These are phyloP conservation scores for Myrmecophaga tridactyla DNA, from an alignment of 2,113 vertebrate genomes.

Conservation along the genomic window DNA sequence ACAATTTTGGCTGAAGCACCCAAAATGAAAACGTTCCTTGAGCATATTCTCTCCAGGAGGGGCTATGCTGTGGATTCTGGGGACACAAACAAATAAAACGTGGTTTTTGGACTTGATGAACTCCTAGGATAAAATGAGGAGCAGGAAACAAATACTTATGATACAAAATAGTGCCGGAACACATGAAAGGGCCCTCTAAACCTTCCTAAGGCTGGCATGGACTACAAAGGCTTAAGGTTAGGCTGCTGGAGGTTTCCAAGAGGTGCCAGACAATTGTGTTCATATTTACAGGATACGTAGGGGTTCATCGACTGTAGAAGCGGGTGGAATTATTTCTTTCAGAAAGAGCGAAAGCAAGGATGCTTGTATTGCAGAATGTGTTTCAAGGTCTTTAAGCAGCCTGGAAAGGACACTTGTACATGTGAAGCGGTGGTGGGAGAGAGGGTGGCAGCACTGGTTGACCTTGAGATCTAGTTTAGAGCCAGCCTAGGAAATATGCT, in stretches of 20 bases:
- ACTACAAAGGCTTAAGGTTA: neutral
- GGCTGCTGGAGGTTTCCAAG: neutral
- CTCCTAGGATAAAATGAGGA: neutral
- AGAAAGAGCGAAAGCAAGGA: constrained; percentile 6
- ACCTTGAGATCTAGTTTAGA: neutral
- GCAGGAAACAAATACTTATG: neutral
- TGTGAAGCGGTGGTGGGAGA: neutral
- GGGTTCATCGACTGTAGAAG: neutral
- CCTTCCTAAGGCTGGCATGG: neutral
- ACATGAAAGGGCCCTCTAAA: neutral
- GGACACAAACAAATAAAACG: neutral
- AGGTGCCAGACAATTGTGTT: neutral
- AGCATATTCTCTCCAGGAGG: neutral
- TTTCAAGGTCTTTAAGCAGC: neutral
- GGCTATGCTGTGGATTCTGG: neutral
- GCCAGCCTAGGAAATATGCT: neutral
- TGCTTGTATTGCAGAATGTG: neutral
- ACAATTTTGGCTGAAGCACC: neutral
- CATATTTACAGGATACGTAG: neutral
- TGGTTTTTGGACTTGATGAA: neutral
- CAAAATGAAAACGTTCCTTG: neutral
- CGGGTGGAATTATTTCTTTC: neutral
- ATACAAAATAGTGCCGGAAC: neutral
- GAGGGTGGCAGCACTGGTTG: neutral
- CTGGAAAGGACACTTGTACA: neutral